Conservation (phyloP, 2,113 vertebrate genomes). For the Andinoacara biseriatus region DNA sequence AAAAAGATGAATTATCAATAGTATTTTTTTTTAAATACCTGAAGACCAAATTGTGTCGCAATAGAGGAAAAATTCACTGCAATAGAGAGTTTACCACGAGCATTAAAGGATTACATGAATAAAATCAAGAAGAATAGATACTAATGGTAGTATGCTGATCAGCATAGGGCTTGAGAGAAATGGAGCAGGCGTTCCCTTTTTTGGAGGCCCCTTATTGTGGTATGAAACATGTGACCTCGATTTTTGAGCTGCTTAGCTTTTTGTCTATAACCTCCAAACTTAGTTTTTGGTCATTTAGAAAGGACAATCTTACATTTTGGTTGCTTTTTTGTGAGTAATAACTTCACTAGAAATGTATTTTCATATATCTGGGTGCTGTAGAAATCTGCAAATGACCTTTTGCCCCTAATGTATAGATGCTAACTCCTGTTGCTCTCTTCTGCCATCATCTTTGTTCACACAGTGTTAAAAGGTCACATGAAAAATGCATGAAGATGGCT, state of each 20-base stretch:
- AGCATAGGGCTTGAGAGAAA: not conserved
- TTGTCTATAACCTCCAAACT: not conserved
- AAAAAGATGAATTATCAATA: too few relatives aligned
- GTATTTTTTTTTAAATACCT: too few relatives aligned
- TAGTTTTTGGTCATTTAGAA: not conserved
- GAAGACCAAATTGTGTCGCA: too few relatives aligned
- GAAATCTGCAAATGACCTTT: conserved; percentile 24
- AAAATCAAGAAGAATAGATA: not conserved
- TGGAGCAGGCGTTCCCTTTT: not conserved
- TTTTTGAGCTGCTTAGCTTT: not conserved
- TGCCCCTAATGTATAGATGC: conserved; percentile 44
- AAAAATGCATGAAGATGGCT: conserved; percentile 78
- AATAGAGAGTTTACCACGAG: too few relatives aligned
- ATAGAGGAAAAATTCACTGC: too few relatives aligned
- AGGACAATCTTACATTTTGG: not conserved
- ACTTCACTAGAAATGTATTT: conserved; percentile 1
- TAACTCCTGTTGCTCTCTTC: conserved; percentile 57
- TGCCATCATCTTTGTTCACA: conserved; percentile 69
- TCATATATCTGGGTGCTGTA: not conserved
- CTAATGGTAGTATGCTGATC: not conserved
- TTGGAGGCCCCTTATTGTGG: not conserved
- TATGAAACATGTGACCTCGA: not conserved
- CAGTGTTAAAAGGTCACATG: conserved; percentile 80
- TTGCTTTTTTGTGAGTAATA: not conserved
- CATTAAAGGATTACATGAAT: not conserved